Evolutionary conservation across 2,113 vertebrate genomes (phyloP).

Genomic region (Oncorhynchus keta): DNA sequence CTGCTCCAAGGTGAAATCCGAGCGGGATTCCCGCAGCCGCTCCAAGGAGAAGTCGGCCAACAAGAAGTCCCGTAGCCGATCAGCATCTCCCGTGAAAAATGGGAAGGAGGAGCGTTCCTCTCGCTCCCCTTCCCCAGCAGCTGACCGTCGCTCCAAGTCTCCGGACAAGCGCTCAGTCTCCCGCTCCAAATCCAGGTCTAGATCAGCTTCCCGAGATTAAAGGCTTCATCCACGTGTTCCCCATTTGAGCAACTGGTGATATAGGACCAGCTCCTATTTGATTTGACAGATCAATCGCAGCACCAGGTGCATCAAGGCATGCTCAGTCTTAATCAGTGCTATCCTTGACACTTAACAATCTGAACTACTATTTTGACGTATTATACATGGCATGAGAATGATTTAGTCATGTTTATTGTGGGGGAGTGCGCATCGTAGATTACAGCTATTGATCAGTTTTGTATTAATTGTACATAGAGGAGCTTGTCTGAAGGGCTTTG

Average conservation of each 20-base stretch:
- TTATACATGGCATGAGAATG: background rate
- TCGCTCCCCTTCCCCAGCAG: conserved; percentile 80
- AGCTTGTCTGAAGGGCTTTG: background rate
- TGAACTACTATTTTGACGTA: background rate
- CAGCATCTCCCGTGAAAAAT: conserved; percentile 87
- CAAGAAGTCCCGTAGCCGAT: conserved; percentile 78
- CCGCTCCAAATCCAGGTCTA: conserved; percentile 69
- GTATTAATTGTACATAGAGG: background rate
- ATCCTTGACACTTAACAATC: too few species aligned
- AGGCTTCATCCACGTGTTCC: conserved; percentile 45
- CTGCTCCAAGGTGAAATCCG: conserved; percentile 86
- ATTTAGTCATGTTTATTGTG: background rate
- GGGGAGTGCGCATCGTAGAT: background rate
- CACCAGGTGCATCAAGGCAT: too few species aligned
- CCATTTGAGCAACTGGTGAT: conserved; percentile 34
- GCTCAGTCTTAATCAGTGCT: too few species aligned
- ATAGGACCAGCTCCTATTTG: too few species aligned
- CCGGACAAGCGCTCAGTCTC: conserved; percentile 80
- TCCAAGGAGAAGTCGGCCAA: conserved; percentile 83
- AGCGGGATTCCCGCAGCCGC: conserved; percentile 85
- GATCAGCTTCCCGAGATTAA: conserved; percentile 91
- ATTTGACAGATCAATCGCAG: too few species aligned
- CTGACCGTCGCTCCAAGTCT: conserved; percentile 79
- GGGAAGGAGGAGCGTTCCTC: conserved; percentile 84
- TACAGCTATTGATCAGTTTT: background rate